A percentile compares a stretch with the other conserved stretches of the same genome.
These are phyloP conservation scores for Rhagoletis pomonella DNA, from an alignment of 1,140 invertebrate genomes.

Conservation along the genomic window DNA sequence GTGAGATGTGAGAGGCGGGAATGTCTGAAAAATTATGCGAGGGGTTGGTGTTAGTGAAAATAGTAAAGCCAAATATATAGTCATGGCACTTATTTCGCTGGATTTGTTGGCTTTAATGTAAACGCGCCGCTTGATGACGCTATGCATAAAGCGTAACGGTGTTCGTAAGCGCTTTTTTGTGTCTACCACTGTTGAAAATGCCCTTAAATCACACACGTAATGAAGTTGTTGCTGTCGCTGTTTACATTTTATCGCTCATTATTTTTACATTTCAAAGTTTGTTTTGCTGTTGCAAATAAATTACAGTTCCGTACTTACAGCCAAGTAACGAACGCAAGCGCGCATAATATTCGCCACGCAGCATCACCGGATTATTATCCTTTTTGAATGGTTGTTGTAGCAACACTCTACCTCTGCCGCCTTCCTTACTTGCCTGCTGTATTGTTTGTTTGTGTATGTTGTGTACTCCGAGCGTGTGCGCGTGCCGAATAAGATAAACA, in stretches of 20 bases:
- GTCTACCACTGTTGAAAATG: conserved; percentile 10
- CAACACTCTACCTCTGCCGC: conserved; percentile 4
- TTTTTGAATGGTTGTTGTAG: conserved; percentile 11
- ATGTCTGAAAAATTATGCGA: neutral
- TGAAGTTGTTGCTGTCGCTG: conserved; percentile 69
- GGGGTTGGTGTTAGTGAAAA: neutral
- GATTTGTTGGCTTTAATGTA: neutral
- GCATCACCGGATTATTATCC: conserved; percentile 27
- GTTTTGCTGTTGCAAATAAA: conserved; percentile 52
- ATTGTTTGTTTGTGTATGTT: too few relatives aligned
- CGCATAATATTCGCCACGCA: neutral
- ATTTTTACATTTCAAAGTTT: conserved; percentile 47
- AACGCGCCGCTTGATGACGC: neutral
- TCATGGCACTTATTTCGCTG: neutral
- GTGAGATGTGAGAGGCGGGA: neutral
- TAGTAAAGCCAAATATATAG: neutral
- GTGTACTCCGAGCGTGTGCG: neutral
- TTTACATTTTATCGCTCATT: conserved; percentile 51
- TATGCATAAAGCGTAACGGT: neutral
- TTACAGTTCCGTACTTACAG: conserved; percentile 17
- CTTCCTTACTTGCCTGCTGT: neutral
- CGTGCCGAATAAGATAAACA: conserved; percentile 37
- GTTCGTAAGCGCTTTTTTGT: neutral
- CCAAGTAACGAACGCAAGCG: neutral
- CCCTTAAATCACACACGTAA: conserved; percentile 72